These are phyloP conservation scores for Cetonia aurata DNA, from an alignment of 2,888 invertebrate genomes.

Conservation along the genomic window DNA sequence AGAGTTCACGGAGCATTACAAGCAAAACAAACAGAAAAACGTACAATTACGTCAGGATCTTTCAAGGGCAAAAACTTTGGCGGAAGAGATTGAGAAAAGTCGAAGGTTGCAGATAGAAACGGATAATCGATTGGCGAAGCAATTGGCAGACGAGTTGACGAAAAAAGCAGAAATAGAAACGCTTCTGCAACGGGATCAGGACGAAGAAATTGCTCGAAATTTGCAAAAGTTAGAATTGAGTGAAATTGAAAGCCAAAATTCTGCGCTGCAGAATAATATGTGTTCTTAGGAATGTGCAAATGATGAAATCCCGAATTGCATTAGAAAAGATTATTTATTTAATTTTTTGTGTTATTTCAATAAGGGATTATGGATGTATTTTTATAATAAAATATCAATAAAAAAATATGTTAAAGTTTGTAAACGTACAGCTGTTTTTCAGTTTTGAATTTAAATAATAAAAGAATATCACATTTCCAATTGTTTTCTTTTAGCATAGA, in stretches of 20 bases:
- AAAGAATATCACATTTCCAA: too few species aligned
- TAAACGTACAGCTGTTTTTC: neutral
- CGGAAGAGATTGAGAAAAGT: conserved; percentile 23
- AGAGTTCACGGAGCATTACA: conserved; percentile 25
- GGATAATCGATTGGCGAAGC: conserved; percentile 12
- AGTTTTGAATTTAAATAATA: too few species aligned
- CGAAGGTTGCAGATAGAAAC: conserved; percentile 23
- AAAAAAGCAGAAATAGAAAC: neutral
- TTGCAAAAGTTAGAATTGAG: conserved; percentile 8
- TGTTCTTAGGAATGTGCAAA: neutral
- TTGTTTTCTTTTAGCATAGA: conserved; percentile 13
- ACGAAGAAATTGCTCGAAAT: conserved; percentile 17
- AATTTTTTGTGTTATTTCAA: neutral
- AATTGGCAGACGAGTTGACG: conserved; percentile 8
- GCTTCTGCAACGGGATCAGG: neutral
- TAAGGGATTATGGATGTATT: neutral
- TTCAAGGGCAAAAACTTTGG: conserved; percentile 23
- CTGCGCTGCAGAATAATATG: neutral
- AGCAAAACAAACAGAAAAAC: conserved; percentile 26
- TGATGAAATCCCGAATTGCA: too few species aligned
- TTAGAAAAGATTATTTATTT: neutral
- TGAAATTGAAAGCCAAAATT: neutral
- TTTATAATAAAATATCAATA: neutral
- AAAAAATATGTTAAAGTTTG: neutral
- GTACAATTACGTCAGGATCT: conserved; percentile 31